Base-by-base conservation (phyloP, 2,888 invertebrate genomes). In the Euplagia quadripunctaria region DNA sequence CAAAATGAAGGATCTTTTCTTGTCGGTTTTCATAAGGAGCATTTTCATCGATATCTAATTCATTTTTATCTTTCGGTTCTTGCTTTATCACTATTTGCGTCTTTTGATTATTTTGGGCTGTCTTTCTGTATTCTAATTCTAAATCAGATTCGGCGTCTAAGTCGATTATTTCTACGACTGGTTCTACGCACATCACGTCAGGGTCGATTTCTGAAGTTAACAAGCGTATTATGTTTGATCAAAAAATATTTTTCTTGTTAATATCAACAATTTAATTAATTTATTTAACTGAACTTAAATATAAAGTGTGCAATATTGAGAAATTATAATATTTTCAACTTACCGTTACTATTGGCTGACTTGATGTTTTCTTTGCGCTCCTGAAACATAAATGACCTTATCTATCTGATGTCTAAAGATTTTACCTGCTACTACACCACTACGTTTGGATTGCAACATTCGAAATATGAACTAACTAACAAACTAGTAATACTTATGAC, bases 161-260 rank as follows among this genome's bases (percentile, higher is more conserved):
- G 64, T 92, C 89, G 63, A 95, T 93, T 0, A 92, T 93, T 82
- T 94, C 94, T 31, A 95, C 88, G 4, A 79, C 82, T 11, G 90
- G 91, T 79, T 95, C 95, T 4, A 95, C 76, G 4, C 93, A 68
- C 17, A 89, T 83, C 0, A 94, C 65, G 64, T 94, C 94, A 4
- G 90, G 89, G 43, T 83, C 89, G 51, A 81, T 83, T 64, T 87
- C 93, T 75, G 75, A n/a, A 65, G 14, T 65, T 11, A 68, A 68
- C 17, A 14, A 58, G n/a, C 43, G 58, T 20, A 64, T 49, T 20
- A 42, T 58, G 20, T 68, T 68, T n/a, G 4, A 11, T 9, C 9
- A 61, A 58, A 58, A n/a, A 20, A 11, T 20, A 55, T 4, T 55
- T 55, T 17, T 12, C 11, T 20, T 8, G 4, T 58, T 17, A 11